Evolutionary conservation across 2,797 vertebrate species (phyloP).

Genomic region (Labeo calbasu): DNA sequence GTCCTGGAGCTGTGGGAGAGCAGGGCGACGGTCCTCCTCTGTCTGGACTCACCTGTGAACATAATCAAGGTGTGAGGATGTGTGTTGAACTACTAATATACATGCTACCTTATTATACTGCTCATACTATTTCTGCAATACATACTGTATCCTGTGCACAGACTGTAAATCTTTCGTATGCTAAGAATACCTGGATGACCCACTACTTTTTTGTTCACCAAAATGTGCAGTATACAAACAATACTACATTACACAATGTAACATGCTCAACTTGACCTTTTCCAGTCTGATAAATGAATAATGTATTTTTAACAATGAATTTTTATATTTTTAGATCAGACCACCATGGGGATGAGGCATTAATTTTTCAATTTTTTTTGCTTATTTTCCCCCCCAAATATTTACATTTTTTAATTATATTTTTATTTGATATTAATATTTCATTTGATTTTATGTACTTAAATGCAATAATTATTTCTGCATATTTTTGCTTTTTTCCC

Average conservation of each 20-base stretch:
- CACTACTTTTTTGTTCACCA: not conserved
- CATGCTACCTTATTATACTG: not conserved
- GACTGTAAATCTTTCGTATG: not conserved
- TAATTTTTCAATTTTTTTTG: too few relatives aligned
- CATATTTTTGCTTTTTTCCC: too few relatives aligned
- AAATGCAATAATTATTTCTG: not conserved
- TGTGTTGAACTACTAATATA: not conserved
- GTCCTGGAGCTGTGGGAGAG: slow-evolving; percentile 84
- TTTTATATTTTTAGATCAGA: not conserved
- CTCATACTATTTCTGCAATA: not conserved
- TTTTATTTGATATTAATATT: too few relatives aligned
- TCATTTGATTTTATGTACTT: too few relatives aligned
- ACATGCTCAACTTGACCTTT: not conserved
- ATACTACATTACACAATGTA: not conserved
- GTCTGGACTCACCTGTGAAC: slow-evolving; percentile 85
- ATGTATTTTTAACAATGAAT: too few relatives aligned
- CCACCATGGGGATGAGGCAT: too few relatives aligned
- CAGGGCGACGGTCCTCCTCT: slow-evolving; percentile 83
- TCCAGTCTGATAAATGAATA: not conserved
- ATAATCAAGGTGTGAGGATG: slow-evolving; percentile 10
- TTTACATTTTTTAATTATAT: too few relatives aligned
- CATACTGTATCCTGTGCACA: not conserved
- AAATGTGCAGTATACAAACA: not conserved
- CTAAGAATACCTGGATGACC: not conserved
- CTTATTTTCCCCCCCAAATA: not conserved